phyloP scores from a whole-genome alignment of 2,888 invertebrate species.

The Psylliodes chrysocephalus region DNA sequence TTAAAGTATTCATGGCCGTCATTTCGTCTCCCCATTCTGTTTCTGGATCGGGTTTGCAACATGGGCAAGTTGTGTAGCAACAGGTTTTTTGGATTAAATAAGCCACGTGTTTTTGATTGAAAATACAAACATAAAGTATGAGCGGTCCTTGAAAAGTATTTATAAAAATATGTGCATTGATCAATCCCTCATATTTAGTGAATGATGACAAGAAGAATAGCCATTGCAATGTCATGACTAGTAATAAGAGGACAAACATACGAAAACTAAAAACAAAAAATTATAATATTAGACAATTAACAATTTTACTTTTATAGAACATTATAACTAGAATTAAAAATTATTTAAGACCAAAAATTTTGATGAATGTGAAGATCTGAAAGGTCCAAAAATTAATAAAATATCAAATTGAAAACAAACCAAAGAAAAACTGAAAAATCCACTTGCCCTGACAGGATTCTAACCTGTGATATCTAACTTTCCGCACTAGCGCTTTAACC shows the following conservation, averaged over 20 bases:
- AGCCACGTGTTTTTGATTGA: slow-evolving; percentile 82
- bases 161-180: slow-evolving; percentile 79
- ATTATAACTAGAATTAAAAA: no score
- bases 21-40: slow-evolving; percentile 91
- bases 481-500: no score
- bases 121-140: slow-evolving; percentile 80
- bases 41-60: slow-evolving; percentile 72
- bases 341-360: no score
- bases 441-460: no score
- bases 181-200: slow-evolving; percentile 76
- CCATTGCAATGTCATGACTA: slow-evolving; percentile 82
- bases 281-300: neutral
- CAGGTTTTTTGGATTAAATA: slow-evolving; percentile 83
- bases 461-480: no score
- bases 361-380: no score
- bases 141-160: slow-evolving; percentile 81
- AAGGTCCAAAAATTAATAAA: no score
- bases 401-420: no score
- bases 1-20: slow-evolving; percentile 81
- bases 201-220: slow-evolving; percentile 81
- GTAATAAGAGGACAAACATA: slow-evolving; percentile 79
- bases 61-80: slow-evolving; percentile 72
- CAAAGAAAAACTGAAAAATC: no score
- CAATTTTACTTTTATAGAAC: no score
- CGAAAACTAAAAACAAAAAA: slow-evolving; percentile 74